phyloP scores from a whole-genome alignment of 2,113 vertebrate genomes.

The Fulmarus glacialis region DNA sequence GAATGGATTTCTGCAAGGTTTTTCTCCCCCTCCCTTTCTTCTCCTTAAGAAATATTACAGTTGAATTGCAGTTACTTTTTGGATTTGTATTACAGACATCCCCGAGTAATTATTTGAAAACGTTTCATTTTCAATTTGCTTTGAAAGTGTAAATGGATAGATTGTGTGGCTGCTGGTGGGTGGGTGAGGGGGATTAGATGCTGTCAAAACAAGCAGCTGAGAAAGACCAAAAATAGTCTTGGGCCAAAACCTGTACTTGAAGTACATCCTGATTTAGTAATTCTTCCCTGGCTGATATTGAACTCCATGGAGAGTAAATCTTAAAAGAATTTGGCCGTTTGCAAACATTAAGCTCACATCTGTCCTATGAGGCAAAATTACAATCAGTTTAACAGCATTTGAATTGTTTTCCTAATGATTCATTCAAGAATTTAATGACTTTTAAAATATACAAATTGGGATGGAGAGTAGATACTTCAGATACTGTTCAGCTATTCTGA shows the following conservation, averaged over 20 bases:
- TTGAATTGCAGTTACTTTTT: constrained; percentile 7
- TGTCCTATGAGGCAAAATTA: constrained; percentile 61
- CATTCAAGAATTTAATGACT: constrained; percentile 71
- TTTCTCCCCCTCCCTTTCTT: background rate
- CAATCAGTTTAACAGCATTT: constrained; percentile 68
- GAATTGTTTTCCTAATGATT: constrained; percentile 77
- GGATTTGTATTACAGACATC: constrained; percentile 10
- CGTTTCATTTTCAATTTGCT: constrained; percentile 39
- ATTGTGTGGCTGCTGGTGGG: constrained; percentile 28
- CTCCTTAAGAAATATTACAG: background rate
- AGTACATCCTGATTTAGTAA: constrained; percentile 33
- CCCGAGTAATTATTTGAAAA: constrained; percentile 53
- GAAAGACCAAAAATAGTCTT: constrained; percentile 44
- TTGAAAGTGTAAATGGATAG: constrained; percentile 38
- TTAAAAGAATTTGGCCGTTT: constrained; percentile 39
- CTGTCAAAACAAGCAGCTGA: constrained; percentile 66
- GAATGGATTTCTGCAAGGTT: background rate
- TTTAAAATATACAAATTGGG: constrained; percentile 70
- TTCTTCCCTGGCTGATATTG: constrained; percentile 25
- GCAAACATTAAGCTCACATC: constrained; percentile 52
- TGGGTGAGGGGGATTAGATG: constrained; percentile 27
- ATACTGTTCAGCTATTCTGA: constrained; percentile 62
- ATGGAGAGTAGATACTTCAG: constrained; percentile 45
- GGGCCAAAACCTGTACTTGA: constrained; percentile 54
- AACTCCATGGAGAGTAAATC: constrained; percentile 49